Evolutionary conservation across 1,140 invertebrate genomes (phyloP).

Genomic region (Dendroctonus ponderosae): DNA sequence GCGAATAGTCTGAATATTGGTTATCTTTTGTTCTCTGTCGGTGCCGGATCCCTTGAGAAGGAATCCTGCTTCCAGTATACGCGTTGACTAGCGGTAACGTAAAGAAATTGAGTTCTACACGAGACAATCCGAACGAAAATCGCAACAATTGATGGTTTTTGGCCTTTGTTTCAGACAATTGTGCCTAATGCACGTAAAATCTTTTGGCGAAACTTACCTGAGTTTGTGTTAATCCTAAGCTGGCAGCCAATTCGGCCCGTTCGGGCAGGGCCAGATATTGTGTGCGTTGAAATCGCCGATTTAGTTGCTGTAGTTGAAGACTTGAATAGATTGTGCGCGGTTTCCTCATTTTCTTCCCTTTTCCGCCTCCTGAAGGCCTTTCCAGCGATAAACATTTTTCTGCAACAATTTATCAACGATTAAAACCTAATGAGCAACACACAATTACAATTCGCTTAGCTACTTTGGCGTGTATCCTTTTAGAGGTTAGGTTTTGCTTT

Average conservation of each 20-base stretch:
- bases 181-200: not conserved
- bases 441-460: not conserved
- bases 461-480: not conserved
- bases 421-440: not conserved
- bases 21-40: constrained; percentile 14
- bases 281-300: constrained; percentile 92
- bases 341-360: constrained; percentile 99
- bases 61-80: not conserved
- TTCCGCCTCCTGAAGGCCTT: constrained; percentile 68
- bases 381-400: constrained; percentile 52
- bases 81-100: not conserved
- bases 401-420: constrained; percentile 32
- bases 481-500: too few species aligned
- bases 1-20: constrained; percentile 8
- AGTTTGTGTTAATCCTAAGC: constrained; percentile 95
- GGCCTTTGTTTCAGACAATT: not conserved
- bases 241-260: constrained; percentile 95
- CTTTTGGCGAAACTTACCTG: constrained; percentile 85
- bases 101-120: not conserved
- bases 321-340: constrained; percentile 98
- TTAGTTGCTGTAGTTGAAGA: constrained; percentile 93
- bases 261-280: constrained; percentile 98
- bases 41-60: not conserved
- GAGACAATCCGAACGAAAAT: not conserved
- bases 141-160: too few species aligned